Conservation (phyloP, 2,888 invertebrate species). For the Corbicula japonica region DNA sequence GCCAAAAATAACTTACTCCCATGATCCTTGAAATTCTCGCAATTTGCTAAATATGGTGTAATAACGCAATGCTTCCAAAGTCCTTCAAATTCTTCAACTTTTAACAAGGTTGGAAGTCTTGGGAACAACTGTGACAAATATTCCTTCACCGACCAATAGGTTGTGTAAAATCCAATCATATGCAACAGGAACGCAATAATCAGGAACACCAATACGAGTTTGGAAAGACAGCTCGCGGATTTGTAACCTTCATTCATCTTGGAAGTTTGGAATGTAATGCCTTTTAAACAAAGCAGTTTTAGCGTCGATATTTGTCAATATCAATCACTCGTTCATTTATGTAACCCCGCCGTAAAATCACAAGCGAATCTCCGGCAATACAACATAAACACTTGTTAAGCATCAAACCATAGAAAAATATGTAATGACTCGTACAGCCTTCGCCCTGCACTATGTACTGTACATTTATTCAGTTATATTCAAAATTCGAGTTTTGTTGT, state of each 20-base stretch:
- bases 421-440: too few species aligned
- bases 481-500: too few species aligned
- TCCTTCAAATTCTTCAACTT: slow-evolving; percentile 29
- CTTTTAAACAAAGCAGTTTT: background rate
- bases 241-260: slow-evolving; percentile 42
- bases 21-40: slow-evolving; percentile 2
- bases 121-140: slow-evolving; percentile 16
- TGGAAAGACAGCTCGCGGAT: slow-evolving; percentile 45
- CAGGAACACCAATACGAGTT: slow-evolving; percentile 37
- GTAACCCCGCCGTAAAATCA: background rate
- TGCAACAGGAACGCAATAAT: slow-evolving; percentile 51
- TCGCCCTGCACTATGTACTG: too few species aligned
- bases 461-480: too few species aligned
- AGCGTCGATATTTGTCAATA: background rate
- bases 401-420: background rate
- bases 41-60: slow-evolving; percentile 10
- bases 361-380: background rate
- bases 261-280: slow-evolving; percentile 17
- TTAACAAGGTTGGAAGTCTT: background rate
- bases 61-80: slow-evolving; percentile 49
- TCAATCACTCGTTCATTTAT: background rate
- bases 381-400: background rate
- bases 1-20: slow-evolving; percentile 30
- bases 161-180: slow-evolving; percentile 64
- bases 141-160: slow-evolving; percentile 28